phyloP scores from a whole-genome alignment of 2,888 invertebrate species.

The Archips xylosteana region DNA sequence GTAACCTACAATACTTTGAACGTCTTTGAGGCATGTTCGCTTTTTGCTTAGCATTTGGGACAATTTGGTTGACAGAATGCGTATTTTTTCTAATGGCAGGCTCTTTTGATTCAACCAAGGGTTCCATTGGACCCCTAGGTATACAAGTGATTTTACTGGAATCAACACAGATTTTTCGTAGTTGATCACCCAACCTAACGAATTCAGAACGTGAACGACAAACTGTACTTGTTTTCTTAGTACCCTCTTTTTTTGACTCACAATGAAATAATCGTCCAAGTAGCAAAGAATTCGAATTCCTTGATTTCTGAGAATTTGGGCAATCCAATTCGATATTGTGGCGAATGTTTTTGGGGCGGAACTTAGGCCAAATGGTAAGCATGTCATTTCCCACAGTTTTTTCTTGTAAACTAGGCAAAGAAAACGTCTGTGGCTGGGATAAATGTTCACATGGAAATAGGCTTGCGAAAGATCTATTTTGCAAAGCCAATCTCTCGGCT shows the following conservation, averaged over 20 bases:
- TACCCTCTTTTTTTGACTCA: constrained; percentile 27
- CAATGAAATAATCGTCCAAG: constrained; percentile 47
- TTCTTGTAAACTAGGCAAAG: constrained; percentile 42
- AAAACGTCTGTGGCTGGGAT: constrained; percentile 39
- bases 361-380: constrained; percentile 47
- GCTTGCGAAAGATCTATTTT: constrained; percentile 44
- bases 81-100: constrained; percentile 12
- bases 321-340: constrained; percentile 45
- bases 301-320: constrained; percentile 40
- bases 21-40: background rate
- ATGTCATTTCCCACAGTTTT: constrained; percentile 44
- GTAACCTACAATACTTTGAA: background rate
- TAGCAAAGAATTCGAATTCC: constrained; percentile 43
- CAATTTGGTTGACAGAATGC: background rate
- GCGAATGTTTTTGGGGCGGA: constrained; percentile 44
- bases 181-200: constrained; percentile 45
- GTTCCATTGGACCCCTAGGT: background rate
- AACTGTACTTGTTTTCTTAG: constrained; percentile 32
- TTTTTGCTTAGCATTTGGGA: background rate
- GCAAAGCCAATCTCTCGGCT: constrained; percentile 39
- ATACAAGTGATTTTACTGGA: constrained; percentile 24
- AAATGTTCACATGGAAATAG: constrained; percentile 43
- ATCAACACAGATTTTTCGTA: constrained; percentile 39
- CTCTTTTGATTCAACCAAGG: constrained; percentile 6
- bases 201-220: constrained; percentile 19